Conservation (phyloP, 1,140 invertebrate genomes). For the Catajapyx aquilonaris region DNA sequence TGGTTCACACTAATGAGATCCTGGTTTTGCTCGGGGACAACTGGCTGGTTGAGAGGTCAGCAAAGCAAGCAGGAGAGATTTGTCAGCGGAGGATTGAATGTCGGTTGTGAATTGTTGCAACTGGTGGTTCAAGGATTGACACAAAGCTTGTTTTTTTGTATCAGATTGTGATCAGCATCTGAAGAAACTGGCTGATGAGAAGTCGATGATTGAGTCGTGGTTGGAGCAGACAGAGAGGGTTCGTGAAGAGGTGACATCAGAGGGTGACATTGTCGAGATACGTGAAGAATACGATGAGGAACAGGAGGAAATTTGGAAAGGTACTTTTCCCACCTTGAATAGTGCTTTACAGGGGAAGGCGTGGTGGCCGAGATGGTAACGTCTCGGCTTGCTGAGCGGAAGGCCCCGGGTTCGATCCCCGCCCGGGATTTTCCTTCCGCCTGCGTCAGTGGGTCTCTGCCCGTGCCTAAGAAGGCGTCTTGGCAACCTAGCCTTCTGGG, state of each 20-base stretch:
- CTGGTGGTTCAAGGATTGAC: background rate
- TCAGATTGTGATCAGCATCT: constrained; percentile 27
- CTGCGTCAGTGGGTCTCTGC: no score
- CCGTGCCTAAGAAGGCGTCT: no score
- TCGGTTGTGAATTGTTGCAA: constrained; percentile 20
- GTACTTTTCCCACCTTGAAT: no score
- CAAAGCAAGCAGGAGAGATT: constrained; percentile 36
- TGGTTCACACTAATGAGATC: constrained; percentile 51
- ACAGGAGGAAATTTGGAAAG: constrained; percentile 28
- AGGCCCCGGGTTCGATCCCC: no score
- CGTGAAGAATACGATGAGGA: constrained; percentile 30
- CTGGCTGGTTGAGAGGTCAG: constrained; percentile 45
- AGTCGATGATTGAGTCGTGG: constrained; percentile 22
- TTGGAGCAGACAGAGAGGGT: constrained; percentile 18
- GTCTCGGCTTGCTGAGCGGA: no score
- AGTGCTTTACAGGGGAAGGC: no score
- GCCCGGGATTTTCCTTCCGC: no score
- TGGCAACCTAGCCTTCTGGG: no score
- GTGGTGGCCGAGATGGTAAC: no score
- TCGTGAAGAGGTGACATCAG: no score
- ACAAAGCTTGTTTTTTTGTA: constrained; percentile 10
- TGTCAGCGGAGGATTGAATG: constrained; percentile 34
- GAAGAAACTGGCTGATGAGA: constrained; percentile 23
- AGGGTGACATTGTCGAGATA: constrained; percentile 23
- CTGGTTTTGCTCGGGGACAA: constrained; percentile 41